Evolutionary conservation across 2,888 invertebrate genomes (phyloP).

Genomic region (Thumatha senex): DNA sequence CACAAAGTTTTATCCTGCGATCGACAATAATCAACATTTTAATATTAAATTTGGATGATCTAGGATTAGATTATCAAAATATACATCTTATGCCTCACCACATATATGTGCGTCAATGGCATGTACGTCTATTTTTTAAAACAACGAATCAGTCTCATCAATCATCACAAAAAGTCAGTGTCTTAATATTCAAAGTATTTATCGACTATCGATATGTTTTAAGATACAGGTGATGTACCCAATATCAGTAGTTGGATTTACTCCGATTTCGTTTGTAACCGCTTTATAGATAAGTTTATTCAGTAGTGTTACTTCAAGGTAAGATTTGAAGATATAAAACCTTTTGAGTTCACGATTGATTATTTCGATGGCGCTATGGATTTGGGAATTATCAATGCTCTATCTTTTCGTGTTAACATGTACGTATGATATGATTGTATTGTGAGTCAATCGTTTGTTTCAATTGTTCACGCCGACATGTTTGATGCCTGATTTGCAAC

Average conservation of each 20-base stretch:
- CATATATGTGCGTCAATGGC: too few species aligned
- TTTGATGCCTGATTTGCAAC: too few species aligned
- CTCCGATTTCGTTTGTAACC: not conserved
- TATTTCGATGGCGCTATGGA: too few species aligned
- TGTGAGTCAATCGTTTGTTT: too few species aligned
- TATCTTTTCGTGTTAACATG: not conserved
- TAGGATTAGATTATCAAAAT: too few species aligned
- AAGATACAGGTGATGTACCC: not conserved
- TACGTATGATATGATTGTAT: not conserved
- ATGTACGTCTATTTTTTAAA: not conserved
- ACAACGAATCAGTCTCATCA: slow-evolving; percentile 15
- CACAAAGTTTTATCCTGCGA: too few species aligned
- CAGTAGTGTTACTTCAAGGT: slow-evolving; percentile 1
- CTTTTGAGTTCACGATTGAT: too few species aligned
- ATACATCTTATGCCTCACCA: too few species aligned
- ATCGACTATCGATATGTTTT: not conserved
- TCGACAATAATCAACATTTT: too few species aligned
- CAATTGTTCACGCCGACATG: too few species aligned
- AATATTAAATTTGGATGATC: too few species aligned
- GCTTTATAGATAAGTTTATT: not conserved
- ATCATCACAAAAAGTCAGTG: slow-evolving; percentile 16
- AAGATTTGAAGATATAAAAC: not conserved
- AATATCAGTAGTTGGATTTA: not conserved
- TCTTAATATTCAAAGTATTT: slow-evolving; percentile 16
- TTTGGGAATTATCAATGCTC: not conserved